These are phyloP conservation scores for Stichopus horrens DNA, from an alignment of 53 echinoderm and acorn worm species.

Conservation along the genomic window DNA sequence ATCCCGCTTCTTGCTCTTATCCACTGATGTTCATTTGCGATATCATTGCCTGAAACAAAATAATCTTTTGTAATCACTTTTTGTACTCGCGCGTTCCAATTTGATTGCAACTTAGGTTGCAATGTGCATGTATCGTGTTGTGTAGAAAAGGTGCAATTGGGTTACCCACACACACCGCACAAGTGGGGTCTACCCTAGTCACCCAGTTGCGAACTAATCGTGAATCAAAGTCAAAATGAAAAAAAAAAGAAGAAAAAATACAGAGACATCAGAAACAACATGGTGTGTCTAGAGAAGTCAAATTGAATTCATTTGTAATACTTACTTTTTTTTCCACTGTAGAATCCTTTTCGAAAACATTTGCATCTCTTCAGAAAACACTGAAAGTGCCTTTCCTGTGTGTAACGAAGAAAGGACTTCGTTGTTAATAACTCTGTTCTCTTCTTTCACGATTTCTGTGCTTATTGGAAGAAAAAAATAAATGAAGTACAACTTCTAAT, in stretches of 20 bases:
- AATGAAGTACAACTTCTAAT: slow-evolving; percentile 1
- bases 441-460: neutral
- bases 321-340: neutral
- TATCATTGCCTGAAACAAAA: neutral
- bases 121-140: neutral
- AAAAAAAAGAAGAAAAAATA: neutral
- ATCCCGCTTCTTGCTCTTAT: neutral
- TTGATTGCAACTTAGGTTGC: neutral
- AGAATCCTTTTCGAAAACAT: neutral
- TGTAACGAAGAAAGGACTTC: slow-evolving; percentile 29
- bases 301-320: neutral
- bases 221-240: neutral
- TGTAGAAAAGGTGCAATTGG: neutral
- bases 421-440: slow-evolving; percentile 25
- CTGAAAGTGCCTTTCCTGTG: slow-evolving; percentile 43
- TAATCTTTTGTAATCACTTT: neutral
- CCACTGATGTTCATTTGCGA: neutral
- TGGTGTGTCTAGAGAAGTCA: neutral
- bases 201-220: neutral
- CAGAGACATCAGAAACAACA: neutral
- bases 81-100: neutral
- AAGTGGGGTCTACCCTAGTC: neutral
- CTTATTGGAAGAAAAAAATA: neutral
- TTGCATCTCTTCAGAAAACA: slow-evolving; percentile 31
- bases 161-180: neutral